These are phyloP conservation scores for Hemitrygon akajei DNA, from an alignment of 2,797 vertebrate genomes.

Conservation along the genomic window DNA sequence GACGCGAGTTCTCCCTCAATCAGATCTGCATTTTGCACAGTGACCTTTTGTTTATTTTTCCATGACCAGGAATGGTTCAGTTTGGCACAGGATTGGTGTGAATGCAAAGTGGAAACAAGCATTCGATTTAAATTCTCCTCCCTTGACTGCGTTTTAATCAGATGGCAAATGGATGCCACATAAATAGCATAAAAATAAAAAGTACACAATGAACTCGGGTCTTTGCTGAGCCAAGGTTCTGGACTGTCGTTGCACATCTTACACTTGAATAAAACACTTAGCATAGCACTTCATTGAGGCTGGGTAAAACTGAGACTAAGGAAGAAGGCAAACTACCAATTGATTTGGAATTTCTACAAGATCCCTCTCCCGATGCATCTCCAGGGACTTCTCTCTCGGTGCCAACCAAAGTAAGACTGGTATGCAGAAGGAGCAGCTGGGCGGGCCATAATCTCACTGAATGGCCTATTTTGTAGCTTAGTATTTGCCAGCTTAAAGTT, in stretches of 20 bases:
- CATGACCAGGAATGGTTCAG: not conserved
- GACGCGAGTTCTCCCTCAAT: not conserved
- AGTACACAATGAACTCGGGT: not conserved
- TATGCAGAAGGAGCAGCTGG: too few species aligned
- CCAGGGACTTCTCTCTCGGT: too few species aligned
- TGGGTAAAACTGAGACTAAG: too few species aligned
- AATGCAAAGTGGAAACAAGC: not conserved
- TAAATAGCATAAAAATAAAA: not conserved
- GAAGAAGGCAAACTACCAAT: too few species aligned
- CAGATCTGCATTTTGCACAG: not conserved
- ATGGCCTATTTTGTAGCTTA: too few species aligned
- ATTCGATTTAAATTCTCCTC: not conserved
- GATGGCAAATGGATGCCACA: not conserved
- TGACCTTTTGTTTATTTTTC: not conserved
- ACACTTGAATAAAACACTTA: not conserved
- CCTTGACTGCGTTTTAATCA: not conserved
- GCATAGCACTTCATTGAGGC: too few species aligned
- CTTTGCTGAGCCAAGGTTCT: not conserved
- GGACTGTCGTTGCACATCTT: not conserved
- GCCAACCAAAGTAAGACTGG: too few species aligned
- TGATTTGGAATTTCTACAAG: too few species aligned
- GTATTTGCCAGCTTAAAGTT: too few species aligned
- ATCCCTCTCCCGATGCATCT: too few species aligned
- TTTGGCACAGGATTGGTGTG: not conserved
- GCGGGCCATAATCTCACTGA: too few species aligned